phyloP scores from a whole-genome alignment of 2,113 vertebrate species.

The Anser brachyrhynchus region DNA sequence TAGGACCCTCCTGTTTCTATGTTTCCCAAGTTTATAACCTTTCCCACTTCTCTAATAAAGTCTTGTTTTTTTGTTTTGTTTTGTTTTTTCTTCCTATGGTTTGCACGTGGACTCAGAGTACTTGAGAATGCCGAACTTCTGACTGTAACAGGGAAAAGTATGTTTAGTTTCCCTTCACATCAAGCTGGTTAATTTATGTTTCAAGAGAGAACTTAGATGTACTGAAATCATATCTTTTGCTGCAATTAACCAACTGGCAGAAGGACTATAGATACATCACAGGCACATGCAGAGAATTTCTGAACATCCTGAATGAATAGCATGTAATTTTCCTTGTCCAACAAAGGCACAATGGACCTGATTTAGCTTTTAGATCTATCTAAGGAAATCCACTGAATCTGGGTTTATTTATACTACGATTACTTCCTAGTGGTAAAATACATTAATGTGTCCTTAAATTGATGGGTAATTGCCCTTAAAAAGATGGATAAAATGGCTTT shows the following conservation, averaged over 20 bases:
- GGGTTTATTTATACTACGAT: not conserved
- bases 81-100: not conserved
- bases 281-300: not conserved
- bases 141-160: not conserved
- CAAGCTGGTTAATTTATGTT: not conserved
- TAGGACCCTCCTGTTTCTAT: not conserved
- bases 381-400: not conserved
- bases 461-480: not conserved
- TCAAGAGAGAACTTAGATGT: not conserved
- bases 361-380: not conserved
- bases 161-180: not conserved
- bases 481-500: not conserved
- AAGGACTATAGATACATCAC: not conserved
- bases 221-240: not conserved
- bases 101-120: not conserved
- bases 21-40: not conserved
- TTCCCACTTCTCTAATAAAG: not conserved
- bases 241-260: not conserved
- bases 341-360: not conserved
- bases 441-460: not conserved
- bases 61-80: not conserved
- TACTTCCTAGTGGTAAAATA: not conserved
- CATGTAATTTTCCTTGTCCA: not conserved
- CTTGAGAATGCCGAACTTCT: not conserved
- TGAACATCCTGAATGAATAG: not conserved